phyloP scores from a whole-genome alignment of 2,113 vertebrate genomes.

The Calyptommatus sinebrachiatus region DNA sequence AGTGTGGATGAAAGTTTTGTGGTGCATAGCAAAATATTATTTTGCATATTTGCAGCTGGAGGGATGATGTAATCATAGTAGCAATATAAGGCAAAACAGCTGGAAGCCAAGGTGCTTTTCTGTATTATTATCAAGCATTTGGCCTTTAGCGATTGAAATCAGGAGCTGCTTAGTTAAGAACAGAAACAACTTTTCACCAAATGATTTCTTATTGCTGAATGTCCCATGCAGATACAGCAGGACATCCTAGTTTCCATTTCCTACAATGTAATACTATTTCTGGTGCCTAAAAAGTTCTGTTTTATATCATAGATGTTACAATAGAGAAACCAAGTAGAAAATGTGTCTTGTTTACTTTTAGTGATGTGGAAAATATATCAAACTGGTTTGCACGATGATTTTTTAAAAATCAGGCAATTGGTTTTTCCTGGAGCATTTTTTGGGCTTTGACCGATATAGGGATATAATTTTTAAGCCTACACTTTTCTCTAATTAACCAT shows the following conservation, averaged over 20 bases:
- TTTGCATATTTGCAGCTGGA: background rate
- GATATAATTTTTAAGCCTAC: background rate
- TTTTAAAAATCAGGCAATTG: background rate
- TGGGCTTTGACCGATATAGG: background rate
- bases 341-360: background rate
- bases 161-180: conserved; percentile 26
- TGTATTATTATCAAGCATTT: conserved; percentile 21
- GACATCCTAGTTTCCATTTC: background rate
- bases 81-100: conserved; percentile 2
- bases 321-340: background rate
- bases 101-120: conserved; percentile 21
- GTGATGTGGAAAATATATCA: background rate
- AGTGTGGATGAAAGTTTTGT: background rate
- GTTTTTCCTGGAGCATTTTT: too few relatives aligned
- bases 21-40: background rate
- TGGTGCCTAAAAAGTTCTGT: background rate
- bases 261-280: background rate
- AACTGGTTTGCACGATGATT: too few relatives aligned
- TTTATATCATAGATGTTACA: background rate
- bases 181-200: conserved; percentile 30
- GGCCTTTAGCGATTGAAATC: conserved; percentile 42
- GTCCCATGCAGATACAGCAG: background rate
- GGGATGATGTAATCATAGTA: background rate
- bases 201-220: conserved; percentile 6
- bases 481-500: background rate